A percentile compares a stretch with the other conserved stretches of the same genome.
Conservation (phyloP, 2,888 invertebrate species). For the Mamestra brassicae region DNA sequence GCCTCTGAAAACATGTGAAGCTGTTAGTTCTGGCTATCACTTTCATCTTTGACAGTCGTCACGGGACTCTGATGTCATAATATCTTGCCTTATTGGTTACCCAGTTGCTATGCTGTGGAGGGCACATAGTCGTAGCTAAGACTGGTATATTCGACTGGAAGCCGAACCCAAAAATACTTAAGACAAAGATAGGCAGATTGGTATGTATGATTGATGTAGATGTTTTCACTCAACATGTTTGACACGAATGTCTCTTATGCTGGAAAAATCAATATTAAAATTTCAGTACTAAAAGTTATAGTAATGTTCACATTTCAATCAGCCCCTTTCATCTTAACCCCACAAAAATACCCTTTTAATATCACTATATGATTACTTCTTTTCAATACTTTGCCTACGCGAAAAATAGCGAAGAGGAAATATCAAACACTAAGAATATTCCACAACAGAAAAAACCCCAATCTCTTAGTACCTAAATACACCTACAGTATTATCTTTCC, state of each 20-base stretch:
- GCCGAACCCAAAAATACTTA: no score
- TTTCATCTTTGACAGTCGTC: background rate
- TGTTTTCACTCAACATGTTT: slow-evolving; percentile 1
- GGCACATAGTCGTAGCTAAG: no score
- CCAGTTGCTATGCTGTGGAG: no score
- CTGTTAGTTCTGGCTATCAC: background rate
- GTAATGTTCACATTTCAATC: slow-evolving; percentile 15
- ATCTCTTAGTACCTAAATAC: slow-evolving; percentile 41
- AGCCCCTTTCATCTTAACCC: slow-evolving; percentile 6
- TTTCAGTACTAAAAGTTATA: background rate
- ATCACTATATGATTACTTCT: slow-evolving; percentile 27
- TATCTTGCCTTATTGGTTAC: background rate
- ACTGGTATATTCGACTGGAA: no score
- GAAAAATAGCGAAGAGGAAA: slow-evolving; percentile 15
- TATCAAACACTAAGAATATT: slow-evolving; percentile 30
- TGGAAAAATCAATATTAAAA: no score
- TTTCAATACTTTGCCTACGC: slow-evolving; percentile 11
- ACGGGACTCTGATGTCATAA: background rate
- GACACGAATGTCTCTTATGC: background rate
- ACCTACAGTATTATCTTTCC: slow-evolving; percentile 40
- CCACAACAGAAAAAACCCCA: slow-evolving; percentile 24
- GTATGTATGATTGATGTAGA: background rate
- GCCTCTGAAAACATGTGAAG: background rate
- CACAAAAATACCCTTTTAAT: slow-evolving; percentile 26
- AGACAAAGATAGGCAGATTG: no score